Evolutionary conservation across 2,888 invertebrate species (phyloP), one percentile per base, ranked within the genome.

Genomic region (Achlya flavicornis): DNA sequence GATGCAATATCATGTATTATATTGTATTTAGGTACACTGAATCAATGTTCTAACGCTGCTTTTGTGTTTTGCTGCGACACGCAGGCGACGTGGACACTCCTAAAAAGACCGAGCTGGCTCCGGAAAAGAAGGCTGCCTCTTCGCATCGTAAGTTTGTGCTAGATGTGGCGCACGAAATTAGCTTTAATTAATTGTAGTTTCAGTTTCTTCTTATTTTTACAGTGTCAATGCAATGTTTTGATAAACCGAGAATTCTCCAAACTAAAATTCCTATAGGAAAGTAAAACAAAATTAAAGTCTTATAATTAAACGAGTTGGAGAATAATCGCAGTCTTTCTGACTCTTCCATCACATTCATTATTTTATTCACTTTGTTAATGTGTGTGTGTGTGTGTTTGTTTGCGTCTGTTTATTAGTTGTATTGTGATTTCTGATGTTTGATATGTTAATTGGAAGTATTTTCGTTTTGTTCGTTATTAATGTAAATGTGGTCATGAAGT

Each of bases 21-120:
- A 46, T 58, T 59, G 60, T 64, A 65, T 63, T 60, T 62, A 63
- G 69, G 65, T 68, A 75, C 80, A 77, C 73, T 78, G 81, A 72
- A 79, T 88, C 76, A 88, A 89, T 92, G 88, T 92, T 92, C 90
- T 93, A 93, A 93, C 92, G 87, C 83, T 90, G 91, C 91, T 93
- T 93, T 93, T 93, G 92, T 93, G 89, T 93, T 92, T 91, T 90
- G 87, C 87, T 80, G 88, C 87, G 84, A 85, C 84, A 78, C 79
- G 83, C 93, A 93, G 92, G 94, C 91, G 89, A 94, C 91, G 91
- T 93, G 94, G 89, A 94, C 81, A 88, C 93, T 81, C 88, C 92
- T 89, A 92, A 93, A 93, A 92, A 91, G 89, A 79, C 82, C 86
- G 93, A 93, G 87, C 88, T 88, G 88, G 87, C 91, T 86, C 82